Conservation (phyloP, 2,797 vertebrate species). For the Diceros bicornis region DNA sequence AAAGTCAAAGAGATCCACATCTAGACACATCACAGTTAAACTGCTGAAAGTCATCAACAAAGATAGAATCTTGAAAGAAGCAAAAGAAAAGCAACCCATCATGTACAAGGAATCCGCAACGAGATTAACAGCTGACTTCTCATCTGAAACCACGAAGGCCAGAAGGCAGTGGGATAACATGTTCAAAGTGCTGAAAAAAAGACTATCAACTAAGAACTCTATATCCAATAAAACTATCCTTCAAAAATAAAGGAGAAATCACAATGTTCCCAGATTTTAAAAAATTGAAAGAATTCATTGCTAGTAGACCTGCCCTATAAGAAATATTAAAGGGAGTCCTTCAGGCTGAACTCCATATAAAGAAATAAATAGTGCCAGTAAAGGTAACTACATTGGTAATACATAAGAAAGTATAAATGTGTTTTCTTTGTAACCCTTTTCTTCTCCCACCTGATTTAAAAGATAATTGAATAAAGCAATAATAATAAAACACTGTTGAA, state of each 20-base stretch:
- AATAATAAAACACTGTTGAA: not conserved
- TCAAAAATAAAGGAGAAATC: not conserved
- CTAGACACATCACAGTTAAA: not conserved
- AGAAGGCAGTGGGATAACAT: fast-evolving
- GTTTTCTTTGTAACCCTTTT: not conserved
- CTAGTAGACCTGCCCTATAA: not conserved
- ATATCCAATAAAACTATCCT: not conserved
- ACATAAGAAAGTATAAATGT: not conserved
- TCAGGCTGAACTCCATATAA: not conserved
- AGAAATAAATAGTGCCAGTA: not conserved
- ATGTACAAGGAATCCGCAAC: not conserved
- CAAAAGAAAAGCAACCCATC: not conserved
- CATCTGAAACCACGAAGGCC: not conserved
- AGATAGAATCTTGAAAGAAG: not conserved
- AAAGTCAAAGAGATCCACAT: not conserved
- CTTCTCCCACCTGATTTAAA: not conserved
- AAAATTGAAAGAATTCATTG: not conserved
- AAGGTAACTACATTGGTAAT: not conserved
- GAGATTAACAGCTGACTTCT: not conserved
- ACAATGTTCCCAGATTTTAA: not conserved
- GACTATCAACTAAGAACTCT: not conserved
- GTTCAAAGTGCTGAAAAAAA: not conserved
- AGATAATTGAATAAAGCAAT: not conserved
- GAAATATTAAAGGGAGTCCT: not conserved
- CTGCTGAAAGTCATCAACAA: not conserved